Conservation (phyloP, 2,888 invertebrate genomes). For the Caenorhabditis sp. region DNA sequence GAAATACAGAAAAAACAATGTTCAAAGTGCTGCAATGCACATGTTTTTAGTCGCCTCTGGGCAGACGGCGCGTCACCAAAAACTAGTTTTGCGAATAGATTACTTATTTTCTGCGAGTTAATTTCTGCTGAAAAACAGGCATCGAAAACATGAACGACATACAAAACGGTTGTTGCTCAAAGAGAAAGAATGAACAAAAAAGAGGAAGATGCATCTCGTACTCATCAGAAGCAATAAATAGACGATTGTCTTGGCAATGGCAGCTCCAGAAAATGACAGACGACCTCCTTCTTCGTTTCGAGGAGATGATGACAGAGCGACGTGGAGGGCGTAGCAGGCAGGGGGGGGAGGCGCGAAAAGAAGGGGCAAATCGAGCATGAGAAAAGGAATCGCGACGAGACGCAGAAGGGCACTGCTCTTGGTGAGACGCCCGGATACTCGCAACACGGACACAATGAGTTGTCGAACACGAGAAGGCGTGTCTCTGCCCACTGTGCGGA, state of each 20-base stretch:
- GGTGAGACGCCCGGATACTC: constrained; percentile 34
- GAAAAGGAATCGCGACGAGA: constrained; percentile 29
- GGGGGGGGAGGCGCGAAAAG: constrained; percentile 43
- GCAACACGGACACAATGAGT: constrained; percentile 60
- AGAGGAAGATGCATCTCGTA: constrained; percentile 20
- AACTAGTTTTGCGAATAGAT: constrained; percentile 10
- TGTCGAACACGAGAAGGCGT: constrained; percentile 39
- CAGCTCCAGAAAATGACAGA: constrained; percentile 43
- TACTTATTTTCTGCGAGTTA: constrained; percentile 4
- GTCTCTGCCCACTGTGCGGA: constrained; percentile 23
- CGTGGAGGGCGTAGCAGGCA: constrained; percentile 9
- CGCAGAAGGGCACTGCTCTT: constrained; percentile 58
- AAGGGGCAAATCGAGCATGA: constrained; percentile 10
- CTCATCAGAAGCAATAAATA: constrained; percentile 55
- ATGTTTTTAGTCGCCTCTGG: background rate
- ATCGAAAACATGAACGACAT: constrained; percentile 1
- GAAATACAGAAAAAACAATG: background rate
- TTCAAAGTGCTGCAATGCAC: background rate
- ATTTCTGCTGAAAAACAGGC: constrained; percentile 21
- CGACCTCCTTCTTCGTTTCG: constrained; percentile 24
- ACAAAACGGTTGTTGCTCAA: background rate
- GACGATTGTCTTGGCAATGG: constrained; percentile 34
- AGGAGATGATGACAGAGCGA: constrained; percentile 34
- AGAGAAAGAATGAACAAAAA: constrained; percentile 5
- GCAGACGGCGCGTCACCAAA: constrained; percentile 1